Percentiles rank a stretch among this genome's conserved stretches.
These are phyloP conservation scores for Conus canariensis DNA, from an alignment of 2,888 invertebrate species.

Conservation along the genomic window DNA sequence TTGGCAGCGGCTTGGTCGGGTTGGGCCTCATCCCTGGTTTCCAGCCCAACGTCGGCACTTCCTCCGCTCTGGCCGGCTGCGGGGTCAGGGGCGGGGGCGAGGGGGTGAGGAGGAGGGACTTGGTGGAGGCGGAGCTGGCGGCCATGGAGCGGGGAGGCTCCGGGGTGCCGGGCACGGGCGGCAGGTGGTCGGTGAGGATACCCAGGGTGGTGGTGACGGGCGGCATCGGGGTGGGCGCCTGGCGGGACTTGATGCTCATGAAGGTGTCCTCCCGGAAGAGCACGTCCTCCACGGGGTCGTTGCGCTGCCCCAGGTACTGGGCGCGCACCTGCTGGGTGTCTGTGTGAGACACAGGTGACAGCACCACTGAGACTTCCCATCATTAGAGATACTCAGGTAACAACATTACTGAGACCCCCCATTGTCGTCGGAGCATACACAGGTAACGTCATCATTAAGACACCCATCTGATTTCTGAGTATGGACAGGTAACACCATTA, in stretches of 20 bases:
- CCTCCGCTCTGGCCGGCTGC: too few species aligned
- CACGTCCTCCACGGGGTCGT: slow-evolving; percentile 41
- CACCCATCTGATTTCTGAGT: too few species aligned
- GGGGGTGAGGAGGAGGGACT: not conserved
- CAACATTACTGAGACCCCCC: too few species aligned
- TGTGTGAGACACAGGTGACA: not conserved
- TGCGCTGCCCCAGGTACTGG: not conserved
- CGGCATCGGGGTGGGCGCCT: slow-evolving; percentile 23
- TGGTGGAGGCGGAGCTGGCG: not conserved
- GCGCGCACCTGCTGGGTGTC: not conserved
- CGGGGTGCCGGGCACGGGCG: slow-evolving; percentile 1
- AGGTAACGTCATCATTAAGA: too few species aligned
- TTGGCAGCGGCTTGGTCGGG: not conserved
- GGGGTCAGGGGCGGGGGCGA: not conserved
- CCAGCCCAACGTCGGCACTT: not conserved
- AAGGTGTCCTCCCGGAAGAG: slow-evolving; percentile 49
- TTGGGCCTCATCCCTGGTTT: not conserved
- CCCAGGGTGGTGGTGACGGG: slow-evolving; percentile 37
- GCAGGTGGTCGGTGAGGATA: not conserved
- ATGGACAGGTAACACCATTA: too few species aligned
- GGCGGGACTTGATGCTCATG: slow-evolving; percentile 41
- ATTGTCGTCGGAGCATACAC: too few species aligned
- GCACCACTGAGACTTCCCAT: too few species aligned
- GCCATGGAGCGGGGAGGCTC: not conserved
- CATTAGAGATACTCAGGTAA: too few species aligned